Conservation (phyloP, 2,113 vertebrate species). For the Nerophis lumbriciformis region DNA sequence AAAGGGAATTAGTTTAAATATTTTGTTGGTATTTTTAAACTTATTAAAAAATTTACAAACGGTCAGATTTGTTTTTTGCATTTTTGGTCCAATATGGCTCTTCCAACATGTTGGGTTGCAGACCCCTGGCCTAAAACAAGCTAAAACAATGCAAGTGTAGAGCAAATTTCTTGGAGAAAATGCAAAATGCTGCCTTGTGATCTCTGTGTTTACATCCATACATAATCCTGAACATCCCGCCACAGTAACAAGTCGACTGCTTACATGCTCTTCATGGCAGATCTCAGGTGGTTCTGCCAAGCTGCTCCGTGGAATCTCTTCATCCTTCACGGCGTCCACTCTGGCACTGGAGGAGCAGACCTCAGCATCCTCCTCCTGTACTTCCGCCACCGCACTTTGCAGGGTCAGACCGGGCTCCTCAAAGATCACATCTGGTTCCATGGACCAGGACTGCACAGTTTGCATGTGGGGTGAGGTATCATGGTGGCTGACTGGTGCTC, state of each 20-base stretch:
- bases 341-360: background rate
- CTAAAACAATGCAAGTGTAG: too few species aligned
- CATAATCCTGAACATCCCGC: too few species aligned
- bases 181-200: too few species aligned
- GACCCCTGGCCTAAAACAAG: too few species aligned
- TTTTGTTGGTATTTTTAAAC: too few species aligned
- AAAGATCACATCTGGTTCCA: background rate
- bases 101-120: too few species aligned
- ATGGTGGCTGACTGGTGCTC: background rate
- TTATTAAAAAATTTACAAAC: too few species aligned
- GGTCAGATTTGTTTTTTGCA: too few species aligned
- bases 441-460: background rate
- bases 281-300: conserved; percentile 5
- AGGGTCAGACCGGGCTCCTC: background rate
- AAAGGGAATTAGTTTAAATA: too few species aligned
- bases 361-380: background rate
- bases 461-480: background rate
- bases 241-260: background rate
- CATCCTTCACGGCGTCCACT: background rate
- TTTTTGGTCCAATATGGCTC: too few species aligned
- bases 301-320: background rate
- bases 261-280: conserved; percentile 15
- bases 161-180: too few species aligned
- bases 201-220: too few species aligned
- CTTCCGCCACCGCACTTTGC: background rate